Evolutionary conservation across 2,113 vertebrate genomes (phyloP).

Genomic region (Dicentrarchus labrax): DNA sequence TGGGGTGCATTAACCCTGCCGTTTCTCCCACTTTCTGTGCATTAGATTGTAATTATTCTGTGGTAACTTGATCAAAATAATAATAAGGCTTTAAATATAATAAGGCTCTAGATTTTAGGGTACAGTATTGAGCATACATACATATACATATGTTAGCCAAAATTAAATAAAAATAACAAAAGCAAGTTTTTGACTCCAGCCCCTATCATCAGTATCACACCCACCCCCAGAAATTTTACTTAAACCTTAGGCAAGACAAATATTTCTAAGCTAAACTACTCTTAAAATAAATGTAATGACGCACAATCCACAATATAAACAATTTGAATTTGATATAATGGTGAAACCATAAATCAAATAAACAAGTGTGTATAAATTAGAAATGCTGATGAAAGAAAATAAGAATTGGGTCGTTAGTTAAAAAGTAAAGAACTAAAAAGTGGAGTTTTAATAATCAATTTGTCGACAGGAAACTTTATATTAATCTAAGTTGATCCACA

Average conservation of each 20-base stretch:
- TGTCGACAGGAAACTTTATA: constrained; percentile 20
- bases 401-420: background rate
- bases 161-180: no score
- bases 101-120: background rate
- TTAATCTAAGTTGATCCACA: constrained; percentile 2
- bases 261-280: background rate
- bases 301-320: background rate
- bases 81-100: background rate
- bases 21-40: background rate
- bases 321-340: background rate
- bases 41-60: background rate
- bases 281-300: background rate
- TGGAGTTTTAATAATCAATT: background rate
- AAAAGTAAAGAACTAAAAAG: background rate
- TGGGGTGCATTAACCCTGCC: background rate
- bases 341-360: background rate
- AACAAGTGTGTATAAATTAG: background rate
- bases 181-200: no score
- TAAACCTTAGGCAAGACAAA: background rate
- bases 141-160: no score
- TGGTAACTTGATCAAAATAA: background rate
- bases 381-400: background rate
- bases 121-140: background rate
- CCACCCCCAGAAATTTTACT: background rate
- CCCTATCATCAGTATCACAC: no score